phyloP scores from a whole-genome alignment of 2,113 vertebrate genomes.

The Lates calcarifer region DNA sequence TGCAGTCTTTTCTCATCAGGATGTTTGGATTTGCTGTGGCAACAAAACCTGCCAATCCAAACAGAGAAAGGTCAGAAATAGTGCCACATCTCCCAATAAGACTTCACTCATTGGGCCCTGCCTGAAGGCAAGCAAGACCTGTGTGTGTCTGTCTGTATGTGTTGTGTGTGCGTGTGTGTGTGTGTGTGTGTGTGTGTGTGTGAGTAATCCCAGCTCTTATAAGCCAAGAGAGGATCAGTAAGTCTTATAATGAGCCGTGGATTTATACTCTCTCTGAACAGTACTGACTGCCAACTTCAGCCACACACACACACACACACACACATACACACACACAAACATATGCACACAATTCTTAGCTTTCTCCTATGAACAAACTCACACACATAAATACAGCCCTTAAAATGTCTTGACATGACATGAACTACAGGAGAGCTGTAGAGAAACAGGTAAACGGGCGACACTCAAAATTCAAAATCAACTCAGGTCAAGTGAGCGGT shows the following conservation, averaged over 20 bases:
- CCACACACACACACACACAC: slow-evolving; percentile 39
- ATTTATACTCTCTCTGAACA: slow-evolving; percentile 76
- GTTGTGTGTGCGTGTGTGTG: slow-evolving; percentile 21
- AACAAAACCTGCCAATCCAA: slow-evolving; percentile 92
- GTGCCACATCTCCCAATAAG: slow-evolving; percentile 60
- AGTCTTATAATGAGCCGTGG: slow-evolving; percentile 77
- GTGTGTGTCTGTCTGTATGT: slow-evolving; percentile 10
- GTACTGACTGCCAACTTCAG: slow-evolving; percentile 70
- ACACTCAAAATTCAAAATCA: neutral
- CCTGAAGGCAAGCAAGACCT: slow-evolving; percentile 32
- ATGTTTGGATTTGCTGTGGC: slow-evolving; percentile 96
- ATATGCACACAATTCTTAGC: slow-evolving; percentile 9
- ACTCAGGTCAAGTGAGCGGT: slow-evolving; percentile 5
- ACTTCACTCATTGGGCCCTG: slow-evolving; percentile 52
- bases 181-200: slow-evolving; percentile 34
- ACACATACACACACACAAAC: slow-evolving; percentile 12
- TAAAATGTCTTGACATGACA: slow-evolving; percentile 44
- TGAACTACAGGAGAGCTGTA: slow-evolving; percentile 28
- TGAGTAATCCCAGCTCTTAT: slow-evolving; percentile 71
- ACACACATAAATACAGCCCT: slow-evolving; percentile 32
- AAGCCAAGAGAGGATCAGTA: slow-evolving; percentile 76
- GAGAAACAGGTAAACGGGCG: neutral
- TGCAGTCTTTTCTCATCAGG: slow-evolving; percentile 96
- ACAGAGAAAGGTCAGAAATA: slow-evolving; percentile 70
- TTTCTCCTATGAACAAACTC: slow-evolving; percentile 8